Percentiles rank a stretch among this genome's conserved stretches.
Conservation (phyloP, 2,113 vertebrate genomes). For the Tupaia tana region DNA sequence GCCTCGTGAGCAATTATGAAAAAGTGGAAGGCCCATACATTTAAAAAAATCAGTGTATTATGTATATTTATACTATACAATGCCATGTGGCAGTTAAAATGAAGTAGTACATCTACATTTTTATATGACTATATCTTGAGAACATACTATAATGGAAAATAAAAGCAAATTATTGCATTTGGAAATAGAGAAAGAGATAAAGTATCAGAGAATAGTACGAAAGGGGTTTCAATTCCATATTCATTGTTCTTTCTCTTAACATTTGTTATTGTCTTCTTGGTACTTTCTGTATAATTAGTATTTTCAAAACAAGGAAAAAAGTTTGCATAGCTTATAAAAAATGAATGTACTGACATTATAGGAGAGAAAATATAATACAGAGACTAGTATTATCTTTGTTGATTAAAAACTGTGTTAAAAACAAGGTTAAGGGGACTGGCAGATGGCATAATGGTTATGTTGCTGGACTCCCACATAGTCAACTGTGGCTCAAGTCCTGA, state of each 20-base stretch:
- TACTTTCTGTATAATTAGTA: neutral
- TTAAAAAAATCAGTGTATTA: neutral
- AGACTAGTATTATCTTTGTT: neutral
- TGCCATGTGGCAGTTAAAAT: neutral
- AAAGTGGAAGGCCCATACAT: neutral
- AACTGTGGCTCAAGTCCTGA: no score
- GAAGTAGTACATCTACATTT: neutral
- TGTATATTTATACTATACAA: neutral
- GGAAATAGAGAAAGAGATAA: neutral
- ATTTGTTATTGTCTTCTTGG: neutral
- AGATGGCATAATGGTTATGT: no score
- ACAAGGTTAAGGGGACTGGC: neutral
- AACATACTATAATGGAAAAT: neutral
- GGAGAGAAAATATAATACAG: neutral
- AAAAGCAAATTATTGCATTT: neutral
- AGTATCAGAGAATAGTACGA: neutral
- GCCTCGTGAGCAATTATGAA: neutral
- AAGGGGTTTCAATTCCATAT: neutral
- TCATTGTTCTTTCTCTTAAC: neutral
- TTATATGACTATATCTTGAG: neutral
- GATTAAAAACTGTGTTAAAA: neutral
- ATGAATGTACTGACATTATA: neutral
- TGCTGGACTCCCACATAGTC: no score
- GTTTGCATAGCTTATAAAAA: neutral
- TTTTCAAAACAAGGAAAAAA: neutral